These are phyloP conservation scores for Canis aureus DNA, from an alignment of 2,113 vertebrate genomes.

Conservation along the genomic window DNA sequence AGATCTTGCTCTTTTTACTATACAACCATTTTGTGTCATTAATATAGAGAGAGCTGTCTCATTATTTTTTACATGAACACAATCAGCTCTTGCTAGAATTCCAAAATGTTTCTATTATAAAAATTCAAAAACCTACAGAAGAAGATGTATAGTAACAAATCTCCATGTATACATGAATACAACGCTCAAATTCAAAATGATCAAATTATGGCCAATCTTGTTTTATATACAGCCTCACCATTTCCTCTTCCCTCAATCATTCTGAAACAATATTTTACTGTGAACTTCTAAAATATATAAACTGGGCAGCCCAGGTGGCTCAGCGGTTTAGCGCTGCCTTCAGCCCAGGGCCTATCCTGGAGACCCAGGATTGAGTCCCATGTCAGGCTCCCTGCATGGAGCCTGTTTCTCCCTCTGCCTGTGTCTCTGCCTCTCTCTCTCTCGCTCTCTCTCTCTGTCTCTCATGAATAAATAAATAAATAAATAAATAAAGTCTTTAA, in stretches of 20 bases:
- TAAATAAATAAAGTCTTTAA: no score
- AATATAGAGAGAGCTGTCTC: not conserved
- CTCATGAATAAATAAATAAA: no score
- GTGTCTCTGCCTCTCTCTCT: no score
- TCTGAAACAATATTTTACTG: not conserved
- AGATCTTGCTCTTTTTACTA: not conserved
- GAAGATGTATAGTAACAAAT: not conserved
- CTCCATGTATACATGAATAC: not conserved
- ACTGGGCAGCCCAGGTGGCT: not conserved
- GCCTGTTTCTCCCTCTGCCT: no score
- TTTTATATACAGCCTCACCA: not conserved
- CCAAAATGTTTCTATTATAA: not conserved
- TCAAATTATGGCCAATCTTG: not conserved
- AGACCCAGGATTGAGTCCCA: no score
- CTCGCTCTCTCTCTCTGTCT: no score
- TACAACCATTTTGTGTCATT: not conserved
- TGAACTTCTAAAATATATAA: not conserved
- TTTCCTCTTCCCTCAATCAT: not conserved
- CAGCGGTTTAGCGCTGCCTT: no score
- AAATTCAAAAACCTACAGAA: not conserved
- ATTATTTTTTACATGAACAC: not conserved
- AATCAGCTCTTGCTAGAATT: not conserved
- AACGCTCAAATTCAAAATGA: not conserved
- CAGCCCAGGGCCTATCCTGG: no score
- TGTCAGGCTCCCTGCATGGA: no score